phyloP scores from a whole-genome alignment of 2,888 invertebrate genomes.

The Conistra vaccinii region DNA sequence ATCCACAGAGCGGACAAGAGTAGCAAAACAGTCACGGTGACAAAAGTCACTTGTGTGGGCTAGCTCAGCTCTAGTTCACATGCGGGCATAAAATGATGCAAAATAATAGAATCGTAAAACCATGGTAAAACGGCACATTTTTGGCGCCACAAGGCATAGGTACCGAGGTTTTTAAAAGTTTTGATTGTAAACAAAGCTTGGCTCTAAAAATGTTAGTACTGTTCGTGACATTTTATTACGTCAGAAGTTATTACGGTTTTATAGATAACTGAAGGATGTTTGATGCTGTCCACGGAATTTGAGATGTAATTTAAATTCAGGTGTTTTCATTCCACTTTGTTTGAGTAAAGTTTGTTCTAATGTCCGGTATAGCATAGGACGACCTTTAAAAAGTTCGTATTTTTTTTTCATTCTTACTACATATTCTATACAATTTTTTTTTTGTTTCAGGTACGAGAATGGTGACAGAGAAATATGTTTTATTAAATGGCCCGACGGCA shows the following conservation, averaged over 20 bases:
- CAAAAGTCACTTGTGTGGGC: background rate
- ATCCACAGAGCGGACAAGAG: background rate
- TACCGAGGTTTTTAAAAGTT: constrained; percentile 33
- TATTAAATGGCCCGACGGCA: constrained; percentile 92
- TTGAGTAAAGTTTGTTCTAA: background rate
- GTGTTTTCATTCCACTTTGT: background rate
- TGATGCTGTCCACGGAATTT: constrained; percentile 24
- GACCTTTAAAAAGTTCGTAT: constrained; percentile 1
- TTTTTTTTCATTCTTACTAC: too few species aligned
- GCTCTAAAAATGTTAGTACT: constrained; percentile 22
- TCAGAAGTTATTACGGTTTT: constrained; percentile 32
- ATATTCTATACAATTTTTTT: too few species aligned
- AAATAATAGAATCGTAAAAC: constrained; percentile 37
- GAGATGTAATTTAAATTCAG: constrained; percentile 25
- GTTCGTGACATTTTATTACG: constrained; percentile 43
- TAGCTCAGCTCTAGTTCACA: background rate
- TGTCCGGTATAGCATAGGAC: background rate
- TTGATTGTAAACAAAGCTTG: constrained; percentile 41
- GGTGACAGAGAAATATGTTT: constrained; percentile 91
- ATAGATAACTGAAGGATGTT: constrained; percentile 16
- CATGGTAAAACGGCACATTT: constrained; percentile 19
- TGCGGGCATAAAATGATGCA: constrained; percentile 7
- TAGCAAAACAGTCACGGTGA: background rate
- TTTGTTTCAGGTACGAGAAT: constrained; percentile 84
- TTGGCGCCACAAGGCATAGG: background rate